Conservation (phyloP, 2,113 vertebrate species). For the Setophaga petechia region DNA sequence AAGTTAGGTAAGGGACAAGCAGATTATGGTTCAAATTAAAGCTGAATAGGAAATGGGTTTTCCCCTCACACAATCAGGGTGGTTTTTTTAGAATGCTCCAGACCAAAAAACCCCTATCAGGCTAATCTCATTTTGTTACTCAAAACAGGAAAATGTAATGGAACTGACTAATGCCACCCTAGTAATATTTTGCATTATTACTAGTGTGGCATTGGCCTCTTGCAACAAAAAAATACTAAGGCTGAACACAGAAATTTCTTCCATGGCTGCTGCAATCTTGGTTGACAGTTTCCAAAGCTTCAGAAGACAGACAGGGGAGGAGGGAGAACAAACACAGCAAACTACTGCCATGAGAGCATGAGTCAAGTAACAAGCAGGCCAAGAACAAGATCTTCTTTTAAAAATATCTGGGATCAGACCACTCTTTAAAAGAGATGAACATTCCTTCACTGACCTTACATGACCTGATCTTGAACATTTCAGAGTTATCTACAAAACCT, state of each 20-base stretch:
- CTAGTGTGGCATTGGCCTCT: background rate
- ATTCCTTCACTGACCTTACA: background rate
- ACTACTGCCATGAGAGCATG: background rate
- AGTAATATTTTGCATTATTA: background rate
- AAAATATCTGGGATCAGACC: background rate
- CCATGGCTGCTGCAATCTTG: background rate
- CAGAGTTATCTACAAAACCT: background rate
- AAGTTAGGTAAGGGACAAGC: background rate
- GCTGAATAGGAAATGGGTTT: background rate
- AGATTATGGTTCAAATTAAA: background rate
- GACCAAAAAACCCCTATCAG: background rate
- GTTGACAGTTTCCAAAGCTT: background rate
- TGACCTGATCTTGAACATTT: background rate
- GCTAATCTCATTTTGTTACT: background rate
- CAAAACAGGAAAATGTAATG: background rate
- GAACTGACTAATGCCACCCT: background rate
- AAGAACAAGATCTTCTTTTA: background rate
- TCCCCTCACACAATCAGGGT: accelerated
- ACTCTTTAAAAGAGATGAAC: background rate
- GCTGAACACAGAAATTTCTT: background rate
- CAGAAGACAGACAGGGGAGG: background rate
- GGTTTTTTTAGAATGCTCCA: background rate
- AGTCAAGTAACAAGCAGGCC: background rate
- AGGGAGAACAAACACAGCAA: background rate
- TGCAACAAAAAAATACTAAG: background rate